Evolutionary conservation across 2,888 invertebrate species (phyloP).

Genomic region (Proisotoma minuta): DNA sequence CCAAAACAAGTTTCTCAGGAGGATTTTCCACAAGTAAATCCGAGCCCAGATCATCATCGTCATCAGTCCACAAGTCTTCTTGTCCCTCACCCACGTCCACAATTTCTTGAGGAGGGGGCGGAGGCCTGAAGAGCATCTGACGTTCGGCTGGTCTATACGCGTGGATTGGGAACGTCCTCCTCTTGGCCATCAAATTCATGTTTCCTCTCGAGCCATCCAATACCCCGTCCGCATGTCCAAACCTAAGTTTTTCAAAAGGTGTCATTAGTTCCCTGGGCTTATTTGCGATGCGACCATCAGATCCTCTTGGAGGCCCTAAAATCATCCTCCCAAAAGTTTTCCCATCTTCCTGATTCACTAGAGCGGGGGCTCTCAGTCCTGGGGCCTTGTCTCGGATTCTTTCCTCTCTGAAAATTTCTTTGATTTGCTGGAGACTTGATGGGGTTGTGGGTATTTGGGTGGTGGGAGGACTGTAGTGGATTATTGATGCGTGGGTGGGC

Average conservation of each 20-base stretch:
- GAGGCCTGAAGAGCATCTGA: no score
- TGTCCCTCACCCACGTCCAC: no score
- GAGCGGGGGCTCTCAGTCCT: constrained; percentile 54
- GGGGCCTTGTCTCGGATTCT: constrained; percentile 65
- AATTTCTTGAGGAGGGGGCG: no score
- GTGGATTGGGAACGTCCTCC: constrained; percentile 31
- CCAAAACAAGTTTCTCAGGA: no score
- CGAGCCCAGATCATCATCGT: no score
- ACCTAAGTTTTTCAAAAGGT: constrained; percentile 48
- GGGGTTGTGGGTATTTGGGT: constrained; percentile 43
- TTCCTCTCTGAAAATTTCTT: constrained; percentile 72
- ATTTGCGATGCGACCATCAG: constrained; percentile 45
- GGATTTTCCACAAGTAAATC: no score
- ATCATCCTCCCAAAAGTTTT: constrained; percentile 44
- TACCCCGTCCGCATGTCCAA: constrained; percentile 45
- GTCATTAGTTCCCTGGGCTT: constrained; percentile 46
- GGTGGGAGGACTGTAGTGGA: constrained; percentile 33
- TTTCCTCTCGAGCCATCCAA: constrained; percentile 33
- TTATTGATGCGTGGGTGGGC: constrained; percentile 26
- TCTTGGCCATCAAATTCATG: constrained; percentile 35
- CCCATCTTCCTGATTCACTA: constrained; percentile 18
- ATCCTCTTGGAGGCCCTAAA: constrained; percentile 44
- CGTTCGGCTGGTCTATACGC: no score
- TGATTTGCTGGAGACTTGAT: constrained; percentile 65
- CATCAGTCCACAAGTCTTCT: no score